Evolutionary conservation across 37 sponge, comb jelly and placozoan species (phyloP).

Genomic region (Aphrocallistes beatrix): DNA sequence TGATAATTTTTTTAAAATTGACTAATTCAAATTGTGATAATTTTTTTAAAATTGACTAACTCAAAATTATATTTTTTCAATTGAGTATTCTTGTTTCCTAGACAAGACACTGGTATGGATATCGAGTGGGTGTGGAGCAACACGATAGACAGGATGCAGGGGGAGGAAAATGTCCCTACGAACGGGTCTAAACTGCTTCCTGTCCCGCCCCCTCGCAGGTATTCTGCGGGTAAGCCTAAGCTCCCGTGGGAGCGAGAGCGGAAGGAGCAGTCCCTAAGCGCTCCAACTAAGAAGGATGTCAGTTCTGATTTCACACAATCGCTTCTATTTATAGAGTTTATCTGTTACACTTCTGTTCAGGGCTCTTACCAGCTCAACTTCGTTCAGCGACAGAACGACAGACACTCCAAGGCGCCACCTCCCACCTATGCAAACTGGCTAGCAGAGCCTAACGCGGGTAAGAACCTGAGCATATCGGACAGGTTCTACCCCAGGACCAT

Average conservation of each 20-base stretch:
- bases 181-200: slow-evolving; percentile 4
- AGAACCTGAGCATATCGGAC: neutral
- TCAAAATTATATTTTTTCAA: too few relatives aligned
- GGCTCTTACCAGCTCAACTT: neutral
- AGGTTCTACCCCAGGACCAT: neutral
- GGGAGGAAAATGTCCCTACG: neutral
- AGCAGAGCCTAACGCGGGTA: neutral
- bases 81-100: too few relatives aligned
- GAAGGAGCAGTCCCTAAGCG: neutral
- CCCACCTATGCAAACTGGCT: neutral
- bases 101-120: neutral
- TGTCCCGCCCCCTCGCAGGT: slow-evolving; percentile 6
- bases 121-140: neutral
- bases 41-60: too few relatives aligned
- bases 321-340: neutral
- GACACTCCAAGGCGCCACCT: neutral
- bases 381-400: neutral
- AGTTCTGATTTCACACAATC: neutral
- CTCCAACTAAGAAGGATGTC: neutral
- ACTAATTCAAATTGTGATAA: too few relatives aligned
- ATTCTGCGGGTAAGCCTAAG: slow-evolving; percentile 2
- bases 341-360: neutral
- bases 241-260: slow-evolving; percentile 25
- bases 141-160: neutral
- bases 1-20: too few relatives aligned